phyloP scores from a whole-genome alignment of 2,113 vertebrate genomes.

The Petroica traversi region DNA sequence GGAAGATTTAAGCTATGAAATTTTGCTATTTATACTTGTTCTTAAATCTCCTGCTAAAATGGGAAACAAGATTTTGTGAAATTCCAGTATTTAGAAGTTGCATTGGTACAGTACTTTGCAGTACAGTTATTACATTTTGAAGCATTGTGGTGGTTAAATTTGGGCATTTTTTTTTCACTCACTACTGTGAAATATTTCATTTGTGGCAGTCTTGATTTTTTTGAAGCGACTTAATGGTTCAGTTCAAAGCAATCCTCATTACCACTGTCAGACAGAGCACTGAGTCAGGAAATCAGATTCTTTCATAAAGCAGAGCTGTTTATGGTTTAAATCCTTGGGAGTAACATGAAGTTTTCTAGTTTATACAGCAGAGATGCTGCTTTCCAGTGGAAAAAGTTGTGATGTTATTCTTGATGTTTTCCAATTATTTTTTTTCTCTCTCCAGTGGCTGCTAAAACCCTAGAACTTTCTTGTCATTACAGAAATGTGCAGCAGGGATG shows the following conservation, averaged over 20 bases:
- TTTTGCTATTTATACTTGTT: not conserved
- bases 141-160: not conserved
- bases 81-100: not conserved
- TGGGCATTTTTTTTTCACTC: not conserved
- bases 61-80: not conserved
- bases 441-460: not conserved
- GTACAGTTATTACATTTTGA: not conserved
- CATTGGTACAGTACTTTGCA: not conserved
- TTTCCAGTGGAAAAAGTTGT: not conserved
- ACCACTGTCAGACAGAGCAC: not conserved
- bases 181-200: not conserved
- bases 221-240: not conserved
- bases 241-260: not conserved
- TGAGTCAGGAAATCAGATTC: not conserved
- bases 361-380: not conserved
- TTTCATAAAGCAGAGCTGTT: not conserved
- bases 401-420: not conserved
- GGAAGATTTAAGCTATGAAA: not conserved
- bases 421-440: not conserved
- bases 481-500: not conserved
- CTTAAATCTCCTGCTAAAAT: not conserved
- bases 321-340: not conserved
- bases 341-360: not conserved
- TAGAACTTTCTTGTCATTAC: not conserved
- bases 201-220: not conserved